A percentile compares a stretch with the other conserved stretches of the same genome.
Evolutionary conservation across 2,113 vertebrate genomes (phyloP).

Genomic region (Myiopsitta monachus): DNA sequence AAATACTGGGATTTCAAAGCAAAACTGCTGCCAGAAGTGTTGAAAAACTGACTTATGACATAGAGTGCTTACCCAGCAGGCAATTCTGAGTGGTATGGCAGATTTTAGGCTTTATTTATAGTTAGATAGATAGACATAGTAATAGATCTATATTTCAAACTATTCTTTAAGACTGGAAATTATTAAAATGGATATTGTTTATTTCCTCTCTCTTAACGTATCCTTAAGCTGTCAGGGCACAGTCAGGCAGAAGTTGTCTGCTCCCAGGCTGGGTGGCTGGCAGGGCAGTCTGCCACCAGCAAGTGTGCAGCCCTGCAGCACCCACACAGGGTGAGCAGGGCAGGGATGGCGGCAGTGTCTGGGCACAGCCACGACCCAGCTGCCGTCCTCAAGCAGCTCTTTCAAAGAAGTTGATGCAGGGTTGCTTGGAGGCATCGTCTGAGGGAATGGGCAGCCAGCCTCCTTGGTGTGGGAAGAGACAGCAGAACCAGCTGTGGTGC

Average conservation of each 20-base stretch:
- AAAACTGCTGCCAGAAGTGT: background rate
- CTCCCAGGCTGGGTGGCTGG: background rate
- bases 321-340: background rate
- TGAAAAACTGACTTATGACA: background rate
- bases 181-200: background rate
- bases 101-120: background rate
- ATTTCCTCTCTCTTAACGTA: background rate
- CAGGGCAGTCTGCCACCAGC: background rate
- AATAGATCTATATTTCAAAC: background rate
- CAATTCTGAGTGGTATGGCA: background rate
- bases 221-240: background rate
- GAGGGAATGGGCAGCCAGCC: accelerated
- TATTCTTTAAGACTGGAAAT: background rate
- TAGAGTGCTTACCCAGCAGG: background rate
- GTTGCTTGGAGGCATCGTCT: background rate
- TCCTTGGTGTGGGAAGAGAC: background rate
- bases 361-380: accelerated
- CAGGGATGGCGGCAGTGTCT: background rate
- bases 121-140: background rate
- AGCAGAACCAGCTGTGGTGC: background rate
- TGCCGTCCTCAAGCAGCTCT: background rate
- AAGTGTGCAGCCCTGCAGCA: background rate
- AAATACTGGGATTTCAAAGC: background rate
- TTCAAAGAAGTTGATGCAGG: background rate
- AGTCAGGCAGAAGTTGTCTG: accelerated